phyloP scores from a whole-genome alignment of 2,113 vertebrate species.

The Epinephelus fuscoguttatus region DNA sequence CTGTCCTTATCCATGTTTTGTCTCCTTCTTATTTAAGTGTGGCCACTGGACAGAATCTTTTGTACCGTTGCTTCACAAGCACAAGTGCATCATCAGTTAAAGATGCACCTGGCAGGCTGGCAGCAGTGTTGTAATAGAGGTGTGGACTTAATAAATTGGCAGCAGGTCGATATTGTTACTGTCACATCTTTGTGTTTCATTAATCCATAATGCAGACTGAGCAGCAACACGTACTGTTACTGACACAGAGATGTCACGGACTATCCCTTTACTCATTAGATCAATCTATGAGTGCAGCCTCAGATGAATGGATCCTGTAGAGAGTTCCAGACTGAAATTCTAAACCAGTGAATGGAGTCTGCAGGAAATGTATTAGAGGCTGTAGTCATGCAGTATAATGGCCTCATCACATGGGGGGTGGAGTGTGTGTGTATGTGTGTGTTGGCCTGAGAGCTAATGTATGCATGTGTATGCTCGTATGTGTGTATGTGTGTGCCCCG shows the following conservation, averaged over 20 bases:
- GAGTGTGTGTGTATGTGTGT: constrained; percentile 5
- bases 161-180: neutral
- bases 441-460: neutral
- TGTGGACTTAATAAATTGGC: neutral
- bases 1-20: too few species aligned
- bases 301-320: neutral
- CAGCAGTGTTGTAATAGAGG: too few species aligned
- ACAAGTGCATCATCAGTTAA: too few species aligned
- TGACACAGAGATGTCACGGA: neutral
- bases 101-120: too few species aligned
- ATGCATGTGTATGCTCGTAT: neutral
- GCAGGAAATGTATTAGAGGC: neutral
- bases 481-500: neutral
- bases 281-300: neutral
- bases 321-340: constrained; percentile 6
- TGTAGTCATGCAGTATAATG: neutral
- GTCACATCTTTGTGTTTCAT: neutral
- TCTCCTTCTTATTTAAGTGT: too few species aligned
- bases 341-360: constrained; percentile 19
- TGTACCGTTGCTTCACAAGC: too few species aligned
- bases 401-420: neutral
- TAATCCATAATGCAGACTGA: neutral
- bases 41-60: too few species aligned
- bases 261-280: neutral
- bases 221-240: rapidly evolving